A percentile compares a stretch with the other conserved stretches of the same genome.
phyloP scores from a whole-genome alignment of 2,888 invertebrate genomes.

The Andrena camellia region DNA sequence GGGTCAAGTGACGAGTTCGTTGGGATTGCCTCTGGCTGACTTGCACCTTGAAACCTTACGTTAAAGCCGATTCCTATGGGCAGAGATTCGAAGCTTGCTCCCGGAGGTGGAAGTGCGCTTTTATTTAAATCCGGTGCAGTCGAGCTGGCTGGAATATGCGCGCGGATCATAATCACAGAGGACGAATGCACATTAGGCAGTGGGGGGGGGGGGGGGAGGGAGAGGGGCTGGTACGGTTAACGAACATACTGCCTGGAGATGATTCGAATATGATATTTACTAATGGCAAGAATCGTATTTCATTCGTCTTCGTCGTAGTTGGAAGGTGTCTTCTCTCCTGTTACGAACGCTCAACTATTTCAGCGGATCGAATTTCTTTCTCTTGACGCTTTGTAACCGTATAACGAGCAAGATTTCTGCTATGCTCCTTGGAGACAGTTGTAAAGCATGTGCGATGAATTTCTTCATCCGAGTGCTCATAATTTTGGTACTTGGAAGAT shows the following conservation, averaged over 20 bases:
- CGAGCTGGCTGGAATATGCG: too few species aligned
- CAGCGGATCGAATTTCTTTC: slow-evolving; percentile 23
- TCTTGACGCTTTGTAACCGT: not conserved
- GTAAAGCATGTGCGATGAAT: too few species aligned
- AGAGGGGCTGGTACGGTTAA: too few species aligned
- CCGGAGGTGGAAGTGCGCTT: not conserved
- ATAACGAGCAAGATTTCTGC: slow-evolving; percentile 11
- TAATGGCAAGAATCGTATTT: slow-evolving; percentile 26
- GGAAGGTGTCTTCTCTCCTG: slow-evolving; percentile 24
- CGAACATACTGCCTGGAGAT: not conserved
- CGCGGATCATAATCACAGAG: too few species aligned
- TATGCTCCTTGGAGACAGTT: too few species aligned
- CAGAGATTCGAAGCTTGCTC: not conserved
- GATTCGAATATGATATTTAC: slow-evolving; percentile 31
- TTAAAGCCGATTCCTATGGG: not conserved
- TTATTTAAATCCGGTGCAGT: not conserved
- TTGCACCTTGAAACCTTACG: not conserved
- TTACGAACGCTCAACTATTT: slow-evolving; percentile 30
- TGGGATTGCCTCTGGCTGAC: not conserved
- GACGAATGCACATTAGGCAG: too few species aligned
- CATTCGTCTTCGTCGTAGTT: slow-evolving; percentile 20
- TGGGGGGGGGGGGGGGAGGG: too few species aligned
- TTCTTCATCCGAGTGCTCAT: not conserved
- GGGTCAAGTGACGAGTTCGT: slow-evolving; percentile 1
- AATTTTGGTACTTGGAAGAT: not conserved